A percentile compares a stretch with the other conserved stretches of the same genome.
Evolutionary conservation across 2,113 vertebrate genomes (phyloP).

Genomic region (Gadus chalcogrammus): DNA sequence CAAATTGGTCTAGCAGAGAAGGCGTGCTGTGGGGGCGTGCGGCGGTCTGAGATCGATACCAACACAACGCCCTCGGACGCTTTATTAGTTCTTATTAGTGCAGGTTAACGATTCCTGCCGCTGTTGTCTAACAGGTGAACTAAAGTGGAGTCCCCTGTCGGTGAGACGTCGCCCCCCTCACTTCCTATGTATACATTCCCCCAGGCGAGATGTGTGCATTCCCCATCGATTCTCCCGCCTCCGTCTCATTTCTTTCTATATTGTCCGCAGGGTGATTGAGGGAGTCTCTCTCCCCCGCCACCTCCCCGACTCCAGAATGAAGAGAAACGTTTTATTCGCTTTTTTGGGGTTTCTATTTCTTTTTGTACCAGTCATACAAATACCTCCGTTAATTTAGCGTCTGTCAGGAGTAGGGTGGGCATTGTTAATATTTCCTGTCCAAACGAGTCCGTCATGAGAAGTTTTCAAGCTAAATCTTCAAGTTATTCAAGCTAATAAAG

Average conservation of each 20-base stretch:
- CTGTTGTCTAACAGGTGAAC: conserved; percentile 21
- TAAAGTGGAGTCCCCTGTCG: background rate
- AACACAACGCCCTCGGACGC: conserved; percentile 36
- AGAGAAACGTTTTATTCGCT: too few relatives aligned
- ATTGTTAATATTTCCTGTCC: too few relatives aligned
- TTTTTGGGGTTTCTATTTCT: too few relatives aligned
- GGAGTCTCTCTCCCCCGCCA: background rate
- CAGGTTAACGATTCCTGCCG: conserved; percentile 45
- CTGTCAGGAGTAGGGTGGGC: too few relatives aligned
- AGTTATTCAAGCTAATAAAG: too few relatives aligned
- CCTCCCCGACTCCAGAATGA: background rate
- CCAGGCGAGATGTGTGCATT: too few relatives aligned
- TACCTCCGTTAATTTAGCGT: too few relatives aligned
- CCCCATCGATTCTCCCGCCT: background rate
- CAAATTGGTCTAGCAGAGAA: too few relatives aligned
- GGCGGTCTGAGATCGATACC: conserved; percentile 32
- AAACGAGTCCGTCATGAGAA: too few relatives aligned
- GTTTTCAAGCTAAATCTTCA: too few relatives aligned
- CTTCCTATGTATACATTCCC: background rate
- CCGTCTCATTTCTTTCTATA: background rate
- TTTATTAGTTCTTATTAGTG: conserved; percentile 56
- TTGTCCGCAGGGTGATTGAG: background rate
- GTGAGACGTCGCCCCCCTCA: background rate
- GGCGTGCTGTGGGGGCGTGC: too few relatives aligned
- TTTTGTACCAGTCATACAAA: too few relatives aligned